These are phyloP conservation scores for Coleophora flavipennella DNA, from an alignment of 2,888 invertebrate genomes.

Conservation along the genomic window DNA sequence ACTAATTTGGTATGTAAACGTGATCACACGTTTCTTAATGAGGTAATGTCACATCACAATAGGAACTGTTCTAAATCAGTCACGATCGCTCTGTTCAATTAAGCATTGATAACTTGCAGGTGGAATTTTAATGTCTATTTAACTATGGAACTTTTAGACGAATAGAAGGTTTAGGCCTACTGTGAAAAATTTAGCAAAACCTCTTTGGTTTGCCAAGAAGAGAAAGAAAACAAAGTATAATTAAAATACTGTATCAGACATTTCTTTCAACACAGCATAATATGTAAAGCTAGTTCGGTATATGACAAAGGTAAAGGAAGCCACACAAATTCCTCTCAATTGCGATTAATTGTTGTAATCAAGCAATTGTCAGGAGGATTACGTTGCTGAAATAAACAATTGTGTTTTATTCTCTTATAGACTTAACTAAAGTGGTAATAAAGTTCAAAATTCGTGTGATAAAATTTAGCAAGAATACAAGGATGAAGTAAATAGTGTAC, in stretches of 20 bases:
- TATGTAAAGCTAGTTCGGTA: slow-evolving; percentile 11
- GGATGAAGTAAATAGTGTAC: slow-evolving; percentile 39
- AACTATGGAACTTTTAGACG: no score
- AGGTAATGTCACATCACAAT: slow-evolving; percentile 19
- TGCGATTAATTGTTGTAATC: slow-evolving; percentile 69
- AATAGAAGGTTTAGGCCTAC: no score
- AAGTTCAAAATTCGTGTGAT: slow-evolving; percentile 21
- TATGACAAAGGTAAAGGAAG: slow-evolving; percentile 40
- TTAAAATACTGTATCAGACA: no score
- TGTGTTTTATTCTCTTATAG: slow-evolving; percentile 26
- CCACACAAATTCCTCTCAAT: slow-evolving; percentile 60
- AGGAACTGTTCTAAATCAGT: slow-evolving; percentile 21
- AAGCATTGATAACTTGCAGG: no score
- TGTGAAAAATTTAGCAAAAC: no score
- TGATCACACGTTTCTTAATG: slow-evolving; percentile 19
- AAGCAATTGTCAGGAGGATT: slow-evolving; percentile 59
- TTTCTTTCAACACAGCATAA: neutral
- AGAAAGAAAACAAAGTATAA: no score
- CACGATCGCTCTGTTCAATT: slow-evolving; percentile 31
- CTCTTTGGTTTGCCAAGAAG: no score
- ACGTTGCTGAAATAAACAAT: slow-evolving; percentile 59
- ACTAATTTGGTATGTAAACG: slow-evolving; percentile 23
- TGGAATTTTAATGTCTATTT: no score
- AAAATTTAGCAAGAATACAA: slow-evolving; percentile 22
- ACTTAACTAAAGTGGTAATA: slow-evolving; percentile 22